Conservation (phyloP, 1,140 invertebrate species). For the Conus betulinus region DNA sequence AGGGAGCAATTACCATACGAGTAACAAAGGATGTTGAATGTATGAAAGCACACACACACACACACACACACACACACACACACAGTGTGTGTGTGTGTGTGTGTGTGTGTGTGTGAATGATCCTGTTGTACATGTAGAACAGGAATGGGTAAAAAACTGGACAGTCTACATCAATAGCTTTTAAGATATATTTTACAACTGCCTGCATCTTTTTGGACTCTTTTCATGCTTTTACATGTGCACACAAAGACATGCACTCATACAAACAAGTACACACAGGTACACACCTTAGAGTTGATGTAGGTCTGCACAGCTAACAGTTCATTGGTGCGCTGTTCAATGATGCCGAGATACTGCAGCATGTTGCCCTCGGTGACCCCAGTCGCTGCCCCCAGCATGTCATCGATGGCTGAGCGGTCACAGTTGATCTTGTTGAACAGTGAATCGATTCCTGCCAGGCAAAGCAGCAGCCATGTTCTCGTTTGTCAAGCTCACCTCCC, state of each 20-base stretch:
- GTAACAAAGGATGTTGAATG: no score
- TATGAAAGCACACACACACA: no score
- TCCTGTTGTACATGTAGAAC: no score
- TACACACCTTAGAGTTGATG: slow-evolving; percentile 66
- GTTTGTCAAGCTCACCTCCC: background rate
- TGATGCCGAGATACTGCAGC: slow-evolving; percentile 75
- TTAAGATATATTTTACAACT: no score
- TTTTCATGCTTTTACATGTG: background rate
- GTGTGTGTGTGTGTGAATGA: background rate
- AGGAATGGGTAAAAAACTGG: no score
- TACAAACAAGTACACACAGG: no score
- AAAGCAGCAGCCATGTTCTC: slow-evolving; percentile 10
- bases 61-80: no score
- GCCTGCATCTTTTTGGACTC: no score
- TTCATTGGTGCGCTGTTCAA: slow-evolving; percentile 76
- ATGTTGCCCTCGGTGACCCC: slow-evolving; percentile 74
- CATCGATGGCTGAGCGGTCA: slow-evolving; percentile 73
- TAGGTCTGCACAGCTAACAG: slow-evolving; percentile 72
- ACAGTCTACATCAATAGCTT: no score
- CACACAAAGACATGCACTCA: background rate
- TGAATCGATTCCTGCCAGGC: slow-evolving; percentile 71
- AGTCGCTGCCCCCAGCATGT: slow-evolving; percentile 72
- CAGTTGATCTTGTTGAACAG: slow-evolving; percentile 75
- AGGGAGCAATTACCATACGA: no score
- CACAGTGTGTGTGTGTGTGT: background rate